phyloP scores from a whole-genome alignment of 2,888 invertebrate species.

The Pachydiplax longipennis region DNA sequence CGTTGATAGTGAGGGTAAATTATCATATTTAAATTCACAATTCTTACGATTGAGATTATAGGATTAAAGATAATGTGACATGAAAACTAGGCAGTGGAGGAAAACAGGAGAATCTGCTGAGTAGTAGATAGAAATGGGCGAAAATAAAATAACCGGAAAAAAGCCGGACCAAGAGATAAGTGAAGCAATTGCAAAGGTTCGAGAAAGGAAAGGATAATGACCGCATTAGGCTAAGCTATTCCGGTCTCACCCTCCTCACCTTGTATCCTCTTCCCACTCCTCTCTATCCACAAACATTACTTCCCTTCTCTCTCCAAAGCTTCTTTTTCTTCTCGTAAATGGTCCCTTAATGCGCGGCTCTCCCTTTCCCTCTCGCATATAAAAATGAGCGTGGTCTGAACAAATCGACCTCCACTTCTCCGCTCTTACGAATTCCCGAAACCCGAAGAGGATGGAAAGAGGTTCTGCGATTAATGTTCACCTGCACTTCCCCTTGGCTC shows the following conservation, averaged over 20 bases:
- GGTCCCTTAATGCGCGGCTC: conserved; percentile 13
- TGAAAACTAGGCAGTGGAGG: too few relatives aligned
- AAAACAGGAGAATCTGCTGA: not conserved
- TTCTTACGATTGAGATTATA: too few relatives aligned
- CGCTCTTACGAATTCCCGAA: not conserved
- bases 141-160: not conserved
- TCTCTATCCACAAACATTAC: conserved; percentile 22
- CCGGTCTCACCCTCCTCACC: not conserved
- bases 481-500: not conserved
- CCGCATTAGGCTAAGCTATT: conserved; percentile 32
- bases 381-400: conserved; percentile 25
- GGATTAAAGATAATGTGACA: too few relatives aligned
- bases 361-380: not conserved
- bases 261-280: not conserved
- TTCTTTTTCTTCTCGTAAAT: conserved; percentile 29
- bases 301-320: not conserved
- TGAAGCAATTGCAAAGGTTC: not conserved
- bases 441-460: conserved; percentile 16
- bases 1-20: too few relatives aligned
- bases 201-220: conserved; percentile 34
- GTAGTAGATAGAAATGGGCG: not conserved
- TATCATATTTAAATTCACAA: too few relatives aligned
- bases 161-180: not conserved
- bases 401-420: not conserved
- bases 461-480: conserved; percentile 24